phyloP scores from a whole-genome alignment of 2,113 vertebrate genomes.

The Pterocles gutturalis region DNA sequence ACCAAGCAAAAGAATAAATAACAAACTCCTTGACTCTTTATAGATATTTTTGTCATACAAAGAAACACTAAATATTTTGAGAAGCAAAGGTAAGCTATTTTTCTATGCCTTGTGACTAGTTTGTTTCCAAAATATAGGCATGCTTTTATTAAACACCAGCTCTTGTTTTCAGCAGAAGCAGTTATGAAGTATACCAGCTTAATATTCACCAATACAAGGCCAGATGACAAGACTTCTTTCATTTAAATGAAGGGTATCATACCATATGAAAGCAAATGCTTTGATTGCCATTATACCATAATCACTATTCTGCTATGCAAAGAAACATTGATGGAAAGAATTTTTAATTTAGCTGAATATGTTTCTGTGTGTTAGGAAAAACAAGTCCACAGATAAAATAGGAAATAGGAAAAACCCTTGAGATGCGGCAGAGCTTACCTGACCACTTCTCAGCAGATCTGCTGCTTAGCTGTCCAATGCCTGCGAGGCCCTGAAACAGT shows the following conservation, averaged over 20 bases:
- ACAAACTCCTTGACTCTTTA: background rate
- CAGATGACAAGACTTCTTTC: background rate
- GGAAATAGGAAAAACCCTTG: background rate
- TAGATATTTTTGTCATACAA: background rate
- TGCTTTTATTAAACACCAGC: background rate
- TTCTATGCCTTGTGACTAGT: background rate
- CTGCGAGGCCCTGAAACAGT: conserved; percentile 74
- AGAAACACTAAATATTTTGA: background rate
- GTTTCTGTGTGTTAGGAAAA: background rate
- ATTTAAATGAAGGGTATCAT: background rate
- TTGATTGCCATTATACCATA: background rate
- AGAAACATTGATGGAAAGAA: background rate
- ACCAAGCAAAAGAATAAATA: background rate
- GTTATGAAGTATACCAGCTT: background rate
- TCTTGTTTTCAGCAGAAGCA: background rate
- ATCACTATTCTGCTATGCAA: background rate
- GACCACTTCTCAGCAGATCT: conserved; percentile 34
- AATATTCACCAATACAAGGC: background rate
- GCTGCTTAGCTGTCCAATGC: conserved; percentile 60
- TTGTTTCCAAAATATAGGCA: background rate
- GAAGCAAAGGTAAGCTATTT: background rate
- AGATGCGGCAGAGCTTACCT: conserved; percentile 69
- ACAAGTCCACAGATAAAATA: background rate
- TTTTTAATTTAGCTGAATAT: background rate
- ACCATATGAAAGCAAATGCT: background rate